A percentile compares a stretch with the other conserved stretches of the same genome.
Conservation (phyloP, 2,797 vertebrate genomes). For the Halcyon badia region DNA sequence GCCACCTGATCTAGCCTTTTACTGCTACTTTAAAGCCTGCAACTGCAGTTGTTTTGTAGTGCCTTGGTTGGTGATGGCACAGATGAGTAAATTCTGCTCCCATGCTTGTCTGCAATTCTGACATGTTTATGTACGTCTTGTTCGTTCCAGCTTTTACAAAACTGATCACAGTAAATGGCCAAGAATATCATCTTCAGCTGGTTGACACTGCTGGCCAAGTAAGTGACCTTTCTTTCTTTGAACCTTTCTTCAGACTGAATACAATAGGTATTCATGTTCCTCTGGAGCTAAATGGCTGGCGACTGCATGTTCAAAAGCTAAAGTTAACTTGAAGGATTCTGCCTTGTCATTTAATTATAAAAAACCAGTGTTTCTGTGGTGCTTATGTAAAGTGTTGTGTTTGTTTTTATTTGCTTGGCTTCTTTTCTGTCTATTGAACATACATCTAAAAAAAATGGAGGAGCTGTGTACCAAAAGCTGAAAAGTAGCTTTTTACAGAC, state of each 20-base stretch:
- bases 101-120: not conserved
- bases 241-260: not conserved
- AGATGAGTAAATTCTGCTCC: not conserved
- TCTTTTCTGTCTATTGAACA: not conserved
- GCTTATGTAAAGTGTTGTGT: not conserved
- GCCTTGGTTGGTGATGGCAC: not conserved
- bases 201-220: slow-evolving; percentile 99
- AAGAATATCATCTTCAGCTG: slow-evolving; percentile 98
- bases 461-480: not conserved
- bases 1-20: not conserved
- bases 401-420: fast-evolving
- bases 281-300: not conserved
- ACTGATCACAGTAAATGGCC: slow-evolving; percentile 97
- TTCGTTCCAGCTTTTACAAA: slow-evolving; percentile 93
- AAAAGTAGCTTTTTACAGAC: not conserved
- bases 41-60: not conserved
- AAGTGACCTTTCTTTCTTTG: slow-evolving; percentile 54
- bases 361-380: not conserved
- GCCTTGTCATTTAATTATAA: not conserved
- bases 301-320: not conserved
- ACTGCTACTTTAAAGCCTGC: not conserved
- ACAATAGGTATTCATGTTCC: not conserved
- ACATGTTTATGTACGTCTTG: slow-evolving; percentile 35
- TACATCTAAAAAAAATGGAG: not conserved
- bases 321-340: not conserved